phyloP scores from a whole-genome alignment of 2,888 invertebrate genomes.

The Zygaena filipendulae region DNA sequence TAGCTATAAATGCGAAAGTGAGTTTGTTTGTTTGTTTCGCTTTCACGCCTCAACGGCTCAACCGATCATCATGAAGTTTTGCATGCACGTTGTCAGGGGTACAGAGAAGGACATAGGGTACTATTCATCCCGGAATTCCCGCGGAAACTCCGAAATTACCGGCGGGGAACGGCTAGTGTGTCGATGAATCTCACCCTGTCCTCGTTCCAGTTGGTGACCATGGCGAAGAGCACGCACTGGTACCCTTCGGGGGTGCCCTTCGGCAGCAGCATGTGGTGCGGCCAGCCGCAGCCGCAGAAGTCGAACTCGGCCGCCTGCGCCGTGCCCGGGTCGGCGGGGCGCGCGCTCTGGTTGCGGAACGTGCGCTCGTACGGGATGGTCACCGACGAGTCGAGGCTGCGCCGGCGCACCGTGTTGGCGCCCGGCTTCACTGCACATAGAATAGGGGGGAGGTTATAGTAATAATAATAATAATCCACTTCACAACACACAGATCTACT shows the following conservation, averaged over 20 bases:
- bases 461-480: no score
- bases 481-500: no score
- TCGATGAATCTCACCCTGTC: constrained; percentile 72
- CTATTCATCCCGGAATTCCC: no score
- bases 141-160: no score
- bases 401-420: constrained; percentile 72
- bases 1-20: no score
- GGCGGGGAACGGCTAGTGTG: no score
- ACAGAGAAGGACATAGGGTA: no score
- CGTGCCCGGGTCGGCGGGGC: constrained; percentile 64
- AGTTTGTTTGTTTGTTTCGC: no score
- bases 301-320: constrained; percentile 69
- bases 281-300: constrained; percentile 91
- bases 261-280: constrained; percentile 81
- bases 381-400: constrained; percentile 78
- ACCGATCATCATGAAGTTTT: no score
- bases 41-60: no score
- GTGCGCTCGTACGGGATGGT: constrained; percentile 84
- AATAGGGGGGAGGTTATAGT: no score
- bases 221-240: constrained; percentile 75
- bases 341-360: constrained; percentile 74
- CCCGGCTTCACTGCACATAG: constrained; percentile 78
- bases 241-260: constrained; percentile 75
- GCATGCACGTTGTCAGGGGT: no score
- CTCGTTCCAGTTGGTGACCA: constrained; percentile 77